A percentile compares a stretch with the other conserved stretches of the same genome.
phyloP scores from a whole-genome alignment of 2,113 vertebrate species.

The Brienomyrus longianalis region DNA sequence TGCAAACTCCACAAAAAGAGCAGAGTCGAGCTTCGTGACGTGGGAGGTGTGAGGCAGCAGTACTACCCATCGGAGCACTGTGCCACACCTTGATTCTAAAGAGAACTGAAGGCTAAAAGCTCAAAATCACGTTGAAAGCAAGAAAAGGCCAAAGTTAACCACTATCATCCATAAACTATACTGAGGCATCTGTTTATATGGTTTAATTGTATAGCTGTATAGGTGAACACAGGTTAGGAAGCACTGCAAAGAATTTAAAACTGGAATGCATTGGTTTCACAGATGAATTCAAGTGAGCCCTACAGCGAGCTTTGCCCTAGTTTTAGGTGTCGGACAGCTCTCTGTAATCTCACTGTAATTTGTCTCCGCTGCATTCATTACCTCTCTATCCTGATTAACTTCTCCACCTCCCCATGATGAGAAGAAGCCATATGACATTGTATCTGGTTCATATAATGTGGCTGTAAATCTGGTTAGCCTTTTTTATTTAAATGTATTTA shows the following conservation, averaged over 20 bases:
- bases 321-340: neutral
- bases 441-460: neutral
- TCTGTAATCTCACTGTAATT: neutral
- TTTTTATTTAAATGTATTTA: neutral
- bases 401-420: neutral
- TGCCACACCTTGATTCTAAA: neutral
- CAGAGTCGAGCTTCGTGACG: neutral
- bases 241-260: neutral
- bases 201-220: neutral
- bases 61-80: neutral
- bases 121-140: neutral
- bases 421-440: neutral
- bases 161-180: neutral
- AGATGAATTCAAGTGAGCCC: neutral
- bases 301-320: neutral
- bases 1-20: neutral
- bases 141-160: neutral
- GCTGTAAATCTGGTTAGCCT: neutral
- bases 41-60: neutral
- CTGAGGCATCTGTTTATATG: neutral
- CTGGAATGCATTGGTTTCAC: neutral
- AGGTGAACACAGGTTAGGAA: neutral
- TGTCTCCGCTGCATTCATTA: neutral
- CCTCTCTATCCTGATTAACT: neutral
- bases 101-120: neutral